phyloP scores from a whole-genome alignment of 2,797 vertebrate genomes.

The Neosalanx taihuensis region DNA sequence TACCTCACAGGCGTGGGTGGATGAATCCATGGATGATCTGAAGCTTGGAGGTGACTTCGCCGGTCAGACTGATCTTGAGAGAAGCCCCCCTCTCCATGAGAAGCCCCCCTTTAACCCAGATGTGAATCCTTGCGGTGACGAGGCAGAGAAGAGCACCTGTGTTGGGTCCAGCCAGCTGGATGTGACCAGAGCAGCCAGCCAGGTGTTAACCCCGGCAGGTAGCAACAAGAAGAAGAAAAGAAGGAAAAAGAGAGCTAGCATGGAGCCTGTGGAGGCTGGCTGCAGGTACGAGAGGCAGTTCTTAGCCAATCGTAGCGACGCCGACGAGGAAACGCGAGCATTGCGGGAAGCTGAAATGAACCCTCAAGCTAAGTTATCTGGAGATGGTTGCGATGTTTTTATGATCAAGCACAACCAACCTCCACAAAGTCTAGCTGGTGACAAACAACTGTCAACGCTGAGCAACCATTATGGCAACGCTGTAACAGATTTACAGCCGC shows the following conservation, averaged over 20 bases:
- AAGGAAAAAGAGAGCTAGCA: conserved; percentile 66
- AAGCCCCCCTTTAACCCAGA: conserved; percentile 12
- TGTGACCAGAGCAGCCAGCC: conserved; percentile 26
- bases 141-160: conserved; percentile 21
- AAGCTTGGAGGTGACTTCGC: conserved; percentile 9
- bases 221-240: conserved; percentile 66
- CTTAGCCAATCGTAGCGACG: conserved; percentile 49
- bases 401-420: conserved; percentile 19
- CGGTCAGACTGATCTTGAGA: conserved; percentile 12
- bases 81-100: conserved; percentile 13
- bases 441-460: conserved; percentile 5
- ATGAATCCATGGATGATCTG: conserved; percentile 16
- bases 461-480: conserved; percentile 21
- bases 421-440: conserved; percentile 24
- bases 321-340: conserved; percentile 54
- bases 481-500: conserved; percentile 33
- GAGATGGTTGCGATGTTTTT: conserved; percentile 23
- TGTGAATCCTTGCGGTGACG: conserved; percentile 11
- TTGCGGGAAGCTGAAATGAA: conserved; percentile 24
- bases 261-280: conserved; percentile 46
- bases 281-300: conserved; percentile 39
- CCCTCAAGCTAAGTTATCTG: conserved; percentile 23
- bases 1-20: not conserved
- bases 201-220: conserved; percentile 42
- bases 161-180: conserved; percentile 12